A percentile compares a stretch with the other conserved stretches of the same genome.
phyloP scores from a whole-genome alignment of 2,797 vertebrate genomes.

The Bovichtus variegatus region DNA sequence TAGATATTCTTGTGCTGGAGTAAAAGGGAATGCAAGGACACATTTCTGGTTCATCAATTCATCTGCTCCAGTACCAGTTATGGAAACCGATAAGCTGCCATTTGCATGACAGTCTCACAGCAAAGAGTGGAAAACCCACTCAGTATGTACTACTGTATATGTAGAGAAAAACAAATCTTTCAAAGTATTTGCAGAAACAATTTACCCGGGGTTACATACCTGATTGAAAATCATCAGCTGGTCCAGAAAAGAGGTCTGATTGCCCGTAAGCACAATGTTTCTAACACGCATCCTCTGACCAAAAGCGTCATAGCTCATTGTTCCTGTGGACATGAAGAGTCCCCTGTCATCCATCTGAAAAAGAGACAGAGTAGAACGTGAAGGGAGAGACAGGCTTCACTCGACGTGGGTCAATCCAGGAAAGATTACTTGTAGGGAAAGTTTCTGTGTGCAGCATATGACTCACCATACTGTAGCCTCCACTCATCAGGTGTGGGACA shows the following conservation, averaged over 20 bases:
- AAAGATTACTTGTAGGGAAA: not conserved
- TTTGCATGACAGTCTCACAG: not conserved
- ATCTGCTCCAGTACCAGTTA: too few species aligned
- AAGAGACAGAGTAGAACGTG: not conserved
- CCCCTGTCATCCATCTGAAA: slow-evolving; percentile 35
- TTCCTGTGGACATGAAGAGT: slow-evolving; percentile 11
- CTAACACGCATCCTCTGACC: slow-evolving; percentile 46
- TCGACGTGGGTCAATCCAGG: not conserved
- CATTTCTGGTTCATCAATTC: not conserved
- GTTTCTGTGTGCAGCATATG: not conserved
- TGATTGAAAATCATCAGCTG: slow-evolving; percentile 57
- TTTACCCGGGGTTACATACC: slow-evolving; percentile 23
- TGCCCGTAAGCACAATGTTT: fast-evolving
- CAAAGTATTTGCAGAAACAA: not conserved
- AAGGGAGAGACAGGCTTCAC: too few species aligned
- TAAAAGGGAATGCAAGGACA: not conserved
- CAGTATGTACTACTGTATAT: not conserved
- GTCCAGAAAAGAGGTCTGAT: slow-evolving; percentile 22
- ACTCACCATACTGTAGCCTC: slow-evolving; percentile 56
- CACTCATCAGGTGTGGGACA: slow-evolving; percentile 51
- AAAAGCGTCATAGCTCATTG: slow-evolving; percentile 47
- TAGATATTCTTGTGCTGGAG: not conserved
- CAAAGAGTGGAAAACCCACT: not conserved
- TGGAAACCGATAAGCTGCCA: not conserved
- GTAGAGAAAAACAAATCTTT: not conserved